Evolutionary conservation across 1,140 invertebrate genomes (phyloP).

Genomic region (Tetranychus cinnabarinus): DNA sequence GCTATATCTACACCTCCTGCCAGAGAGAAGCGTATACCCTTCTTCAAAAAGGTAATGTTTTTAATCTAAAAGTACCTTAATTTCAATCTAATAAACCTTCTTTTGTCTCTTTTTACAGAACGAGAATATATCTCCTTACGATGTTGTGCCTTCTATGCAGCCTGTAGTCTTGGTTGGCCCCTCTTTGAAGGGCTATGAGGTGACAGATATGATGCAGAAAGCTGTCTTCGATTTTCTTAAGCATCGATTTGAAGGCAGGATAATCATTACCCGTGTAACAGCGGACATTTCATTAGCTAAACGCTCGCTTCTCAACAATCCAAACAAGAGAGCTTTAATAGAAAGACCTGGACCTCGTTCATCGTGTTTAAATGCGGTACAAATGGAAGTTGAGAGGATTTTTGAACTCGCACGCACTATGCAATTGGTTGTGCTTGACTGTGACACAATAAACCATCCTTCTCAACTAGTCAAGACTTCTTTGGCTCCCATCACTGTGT

Average conservation of each 20-base stretch:
- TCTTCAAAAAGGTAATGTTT: constrained; percentile 65
- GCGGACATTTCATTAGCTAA: constrained; percentile 98
- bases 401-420: constrained; percentile 92
- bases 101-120: constrained; percentile 29
- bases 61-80: not conserved
- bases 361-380: constrained; percentile 53
- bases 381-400: constrained; percentile 95
- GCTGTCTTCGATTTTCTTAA: constrained; percentile 97
- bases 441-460: constrained; percentile 99
- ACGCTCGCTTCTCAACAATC: constrained; percentile 90
- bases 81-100: not conserved
- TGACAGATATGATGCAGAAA: constrained; percentile 99
- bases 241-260: constrained; percentile 87
- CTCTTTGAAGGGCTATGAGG: constrained; percentile 84
- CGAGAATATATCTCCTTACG: constrained; percentile 89
- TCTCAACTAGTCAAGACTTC: constrained; percentile 97
- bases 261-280: constrained; percentile 97
- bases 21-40: constrained; percentile 93
- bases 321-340: constrained; percentile 87
- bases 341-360: constrained; percentile 69
- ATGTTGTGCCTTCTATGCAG: constrained; percentile 99
- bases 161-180: constrained; percentile 96
- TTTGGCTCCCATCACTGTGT: constrained; percentile 90
- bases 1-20: constrained; percentile 61
- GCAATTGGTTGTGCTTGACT: constrained; percentile 62